Conservation (phyloP, 2,797 vertebrate species). For the Aphelocoma californica region DNA sequence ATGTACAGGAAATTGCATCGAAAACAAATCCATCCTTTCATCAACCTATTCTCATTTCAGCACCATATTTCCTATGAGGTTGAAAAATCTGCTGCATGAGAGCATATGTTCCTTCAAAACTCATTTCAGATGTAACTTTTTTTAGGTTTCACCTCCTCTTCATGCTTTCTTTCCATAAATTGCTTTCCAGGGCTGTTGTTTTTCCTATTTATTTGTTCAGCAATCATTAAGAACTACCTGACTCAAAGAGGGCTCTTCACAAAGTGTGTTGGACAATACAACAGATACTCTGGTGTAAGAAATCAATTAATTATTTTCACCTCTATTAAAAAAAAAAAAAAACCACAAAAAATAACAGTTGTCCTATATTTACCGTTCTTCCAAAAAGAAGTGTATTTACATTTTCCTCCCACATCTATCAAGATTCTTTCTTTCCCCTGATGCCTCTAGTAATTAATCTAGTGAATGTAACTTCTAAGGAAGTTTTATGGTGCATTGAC, state of each 20-base stretch:
- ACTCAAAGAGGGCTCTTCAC: not conserved
- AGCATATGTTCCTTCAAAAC: slow-evolving; percentile 66
- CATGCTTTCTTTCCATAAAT: slow-evolving; percentile 28
- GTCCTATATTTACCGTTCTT: not conserved
- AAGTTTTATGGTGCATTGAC: slow-evolving; percentile 12
- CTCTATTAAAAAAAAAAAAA: not conserved
- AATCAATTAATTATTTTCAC: not conserved
- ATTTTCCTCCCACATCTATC: not conserved
- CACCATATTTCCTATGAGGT: slow-evolving; percentile 54
- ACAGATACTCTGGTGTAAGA: not conserved
- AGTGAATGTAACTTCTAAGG: not conserved
- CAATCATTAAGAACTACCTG: not conserved
- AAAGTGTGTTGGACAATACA: not conserved
- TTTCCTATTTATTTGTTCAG: slow-evolving; percentile 37
- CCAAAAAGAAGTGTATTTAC: not conserved
- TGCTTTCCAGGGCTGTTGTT: slow-evolving; percentile 32
- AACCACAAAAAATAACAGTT: not conserved
- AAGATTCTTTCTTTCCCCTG: not conserved
- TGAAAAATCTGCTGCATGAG: slow-evolving; percentile 61
- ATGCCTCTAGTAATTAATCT: not conserved
- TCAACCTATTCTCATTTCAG: slow-evolving; percentile 53
- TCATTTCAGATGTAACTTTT: slow-evolving; percentile 59
- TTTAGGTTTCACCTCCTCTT: slow-evolving; percentile 59
- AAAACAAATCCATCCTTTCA: slow-evolving; percentile 59
- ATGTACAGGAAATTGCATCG: slow-evolving; percentile 35